Evolutionary conservation across 2,888 invertebrate species (phyloP), one percentile per base, ranked within the genome.

Genomic region (Laspeyria flexula): DNA sequence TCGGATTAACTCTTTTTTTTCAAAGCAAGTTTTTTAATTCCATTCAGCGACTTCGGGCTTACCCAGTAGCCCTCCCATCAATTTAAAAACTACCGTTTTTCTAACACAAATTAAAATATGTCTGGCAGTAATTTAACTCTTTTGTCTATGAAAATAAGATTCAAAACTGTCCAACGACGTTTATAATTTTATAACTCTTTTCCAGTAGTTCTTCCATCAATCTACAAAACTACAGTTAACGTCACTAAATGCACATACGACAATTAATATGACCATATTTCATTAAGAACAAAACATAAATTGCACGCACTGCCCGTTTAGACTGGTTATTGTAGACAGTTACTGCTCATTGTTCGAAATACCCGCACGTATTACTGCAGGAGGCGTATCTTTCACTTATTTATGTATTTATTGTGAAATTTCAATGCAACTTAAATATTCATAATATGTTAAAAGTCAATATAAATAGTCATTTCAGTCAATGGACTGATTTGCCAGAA

Each of bases 261-360:
- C 58, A 50, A 50, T 55, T 58, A 61, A 47, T 31, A 44, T 38
- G 23, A 38, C 41, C 42, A 58, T 61, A 62, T 41, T 61, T 59
- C 43, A 50, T 55, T 61, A 47, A 7, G 23, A 58, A 43, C 50
- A 40, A 34, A 31, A 54, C 50, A 62, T 62, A 61, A 58, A 61
- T 61, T 50, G 30, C 12, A 45, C n/a, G 9, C 39, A 42, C 11
- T 54, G 16, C 31, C 41, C 46, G 43, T 49, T 53, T 41, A 49
- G n/a, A 25, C 16, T 16, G 29, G 62, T 39, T 46, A 44, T 37
- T 61, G 7, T 1, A 13, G 49, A 57, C 41, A 49, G 27, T 53
- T 1, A 57, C 40, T 49, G 45, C 54, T 16, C 29, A 62, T 62
- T 61, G 62, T 58, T 47, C 27, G 10, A 46, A 46, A 9, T 37